Base-by-base conservation (phyloP, 2,888 invertebrate species). In the Apantesis nais region DNA sequence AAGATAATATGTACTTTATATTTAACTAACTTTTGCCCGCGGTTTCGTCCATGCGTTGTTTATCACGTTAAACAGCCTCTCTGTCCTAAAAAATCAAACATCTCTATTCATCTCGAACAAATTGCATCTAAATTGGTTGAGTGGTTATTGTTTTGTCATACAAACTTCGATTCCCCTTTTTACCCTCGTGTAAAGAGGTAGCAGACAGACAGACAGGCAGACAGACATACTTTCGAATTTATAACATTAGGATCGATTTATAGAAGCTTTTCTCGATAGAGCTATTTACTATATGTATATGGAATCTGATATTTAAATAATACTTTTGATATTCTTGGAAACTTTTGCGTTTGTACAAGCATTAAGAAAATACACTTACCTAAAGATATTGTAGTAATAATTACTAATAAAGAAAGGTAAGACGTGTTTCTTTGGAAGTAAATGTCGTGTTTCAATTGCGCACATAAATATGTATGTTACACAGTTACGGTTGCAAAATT, bases 381-480 rank as follows among this genome's bases (percentile, higher is more conserved):
- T 19, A 9, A 48, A n/a, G n/a, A n/a, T n/a, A n/a, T n/a, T 48
- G 44, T 48, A 48, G 22, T 48, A 48, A 48, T 48, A 48, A 8
- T 48, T 22, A 48, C 58, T 58, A 29, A 39, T 39, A 29, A 63
- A 22, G 19, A 63, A 22, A 63, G 29, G 41, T 63, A 29, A 41
- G 44, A 63, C 29, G 22, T 44, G 22, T 63, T 63, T 44, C 44
- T 29, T 29, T 29, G 19, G 63, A 61, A 60, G 37, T 39, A 66
- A 65, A 70, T 61, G 60, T 65, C 61, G 60, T 61, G 65, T 34
- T 37, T 61, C 61, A 61, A 66, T 39, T n/a, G 39, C 25, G 55
- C 25, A 39, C 7, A 25, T 55, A 25, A 0, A 11, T 11, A 25
- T 48, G 52, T 9, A 25, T 55, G 2, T 55, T 55, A 25, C 4